phyloP scores from a whole-genome alignment of 2,888 invertebrate genomes.

The Ischnura elegans region DNA sequence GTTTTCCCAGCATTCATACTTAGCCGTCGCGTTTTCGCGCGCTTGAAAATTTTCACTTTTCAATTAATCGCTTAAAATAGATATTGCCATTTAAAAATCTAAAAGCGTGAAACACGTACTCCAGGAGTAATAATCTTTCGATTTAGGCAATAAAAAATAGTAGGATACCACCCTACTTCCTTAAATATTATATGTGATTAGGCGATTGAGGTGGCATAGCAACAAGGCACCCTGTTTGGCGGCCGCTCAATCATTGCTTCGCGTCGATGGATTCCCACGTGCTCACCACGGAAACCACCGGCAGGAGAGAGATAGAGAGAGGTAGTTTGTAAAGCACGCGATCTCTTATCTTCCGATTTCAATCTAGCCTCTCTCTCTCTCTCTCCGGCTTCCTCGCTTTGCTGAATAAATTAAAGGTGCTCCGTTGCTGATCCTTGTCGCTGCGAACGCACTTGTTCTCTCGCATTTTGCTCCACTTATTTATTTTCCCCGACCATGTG shows the following conservation, averaged over 20 bases:
- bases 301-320: neutral
- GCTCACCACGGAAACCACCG: no score
- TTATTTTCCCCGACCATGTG: neutral
- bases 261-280: constrained; percentile 55
- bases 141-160: no score
- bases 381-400: neutral
- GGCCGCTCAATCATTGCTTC: neutral
- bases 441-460: constrained; percentile 29
- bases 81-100: no score
- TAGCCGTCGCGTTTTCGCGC: no score
- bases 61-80: no score
- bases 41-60: no score
- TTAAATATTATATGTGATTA: no score
- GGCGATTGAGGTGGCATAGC: neutral
- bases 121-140: no score
- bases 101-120: no score
- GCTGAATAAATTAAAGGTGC: neutral
- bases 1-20: no score
- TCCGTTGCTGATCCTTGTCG: constrained; percentile 44
- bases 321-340: constrained; percentile 46
- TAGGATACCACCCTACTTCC: no score
- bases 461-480: neutral
- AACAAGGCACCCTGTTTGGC: neutral
- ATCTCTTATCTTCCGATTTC: constrained; percentile 39
- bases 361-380: no score